Evolutionary conservation across 2,888 invertebrate species (phyloP), one percentile per base, ranked within the genome.

Genomic region (Protonemura montana): DNA sequence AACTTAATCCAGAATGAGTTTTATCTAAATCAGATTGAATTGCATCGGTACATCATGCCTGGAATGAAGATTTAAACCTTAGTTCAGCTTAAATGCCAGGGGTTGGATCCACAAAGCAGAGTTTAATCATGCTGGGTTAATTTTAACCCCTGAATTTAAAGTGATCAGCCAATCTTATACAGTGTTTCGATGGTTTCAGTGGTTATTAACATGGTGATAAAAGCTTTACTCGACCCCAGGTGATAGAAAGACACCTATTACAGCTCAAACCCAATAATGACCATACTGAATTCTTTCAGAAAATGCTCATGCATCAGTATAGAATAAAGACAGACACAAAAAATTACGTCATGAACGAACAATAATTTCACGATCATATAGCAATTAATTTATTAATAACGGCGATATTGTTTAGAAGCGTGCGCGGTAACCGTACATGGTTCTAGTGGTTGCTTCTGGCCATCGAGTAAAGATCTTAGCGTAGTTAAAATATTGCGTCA

Each of bases 321-420:
- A n/a, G n/a, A 41, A 41, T 13, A 41, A 41, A 41, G 13, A 41
- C 13, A 41, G 13, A 41, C 21, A 59, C 35, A 35, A 35, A 59
- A 59, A 59, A 59, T 1, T 59, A 2, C 59, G 59, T 21, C 59
- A 59, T 59, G 59, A 59, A 21, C 59, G 59, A 59, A 13, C 59
- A 59, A 21, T 59, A 59, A 59, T 59, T 59, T 10, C 59, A 59
- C 59, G 59, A 59, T 21, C 16, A 59, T 59, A 21, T 21, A n/a
- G n/a, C 21, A 59, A 59, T 59, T 59, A 59, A 59, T 59, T 41
- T 41, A 59, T 59, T 59, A 59, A 59, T 59, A 59, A 59, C 59
- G 59, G 59, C 59, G 59, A 59, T 21, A 21, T 59, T 59, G 59
- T 59, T 59, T 59, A 21, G 59, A 59, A 59, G 59, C 59, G 59